Base-by-base conservation (phyloP, 1,140 invertebrate genomes). In the Ericerus pela region DNA sequence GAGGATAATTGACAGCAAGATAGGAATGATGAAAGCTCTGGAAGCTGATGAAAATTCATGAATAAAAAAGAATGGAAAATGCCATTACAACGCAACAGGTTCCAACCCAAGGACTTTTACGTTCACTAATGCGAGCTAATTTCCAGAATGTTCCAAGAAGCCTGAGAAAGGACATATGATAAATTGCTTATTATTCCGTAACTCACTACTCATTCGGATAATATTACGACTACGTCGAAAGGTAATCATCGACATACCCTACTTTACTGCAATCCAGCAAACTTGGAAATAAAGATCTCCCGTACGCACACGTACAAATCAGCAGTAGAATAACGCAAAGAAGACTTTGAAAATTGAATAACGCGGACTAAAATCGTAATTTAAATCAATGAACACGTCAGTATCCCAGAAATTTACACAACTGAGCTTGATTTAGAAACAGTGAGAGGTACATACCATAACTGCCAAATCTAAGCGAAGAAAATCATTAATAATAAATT, bases 261-360 rank as follows among this genome's bases (percentile, higher is more conserved):
- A 86, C 86, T 78, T 96, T 97, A 69, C 96, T 91, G 61, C 83
- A 79, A 67, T 99, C 95, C 63, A 99, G 77, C 53, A 98, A 73
- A 67, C 81, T 87, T 1, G 95, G 94, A 37, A 89, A 80, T 43
- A 97, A 77, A 0, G 88, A 84, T 65, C 92, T 76, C n/a, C 98
- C 74, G 68, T 97, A 99, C 0, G 95, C 83, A 76, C 96, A 99
- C 0, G 95, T 98, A 72, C 96, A 99, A 65, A 98, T 96, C 57
- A 97, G 66, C 22, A 99, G 72, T 29, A 98, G 69, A 58, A 97
- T 79, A 22, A 98, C 93, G 26, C 86, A 88, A 61, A 99, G 69
- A 33, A 99, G 72, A 73, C 93, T 96, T 85, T 98, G 95, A 66
- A 99, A 97, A 73, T 97, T 97, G 71, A 99, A 99, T 63, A 99